These are phyloP conservation scores for Aegotheles bennettii DNA, from an alignment of 2,113 vertebrate species.

Conservation along the genomic window DNA sequence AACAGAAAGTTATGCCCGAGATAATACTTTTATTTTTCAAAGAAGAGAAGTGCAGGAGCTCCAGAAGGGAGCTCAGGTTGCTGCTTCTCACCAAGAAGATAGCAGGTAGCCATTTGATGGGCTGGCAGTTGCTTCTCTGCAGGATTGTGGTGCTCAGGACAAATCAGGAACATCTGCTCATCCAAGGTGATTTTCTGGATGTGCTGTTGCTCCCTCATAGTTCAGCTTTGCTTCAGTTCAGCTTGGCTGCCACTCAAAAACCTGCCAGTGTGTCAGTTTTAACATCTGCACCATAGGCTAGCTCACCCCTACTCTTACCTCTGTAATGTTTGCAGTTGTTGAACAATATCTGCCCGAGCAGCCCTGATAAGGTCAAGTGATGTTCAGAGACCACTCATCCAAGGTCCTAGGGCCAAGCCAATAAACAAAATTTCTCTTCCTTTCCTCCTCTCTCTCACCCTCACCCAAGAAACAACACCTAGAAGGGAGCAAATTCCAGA, in stretches of 20 bases:
- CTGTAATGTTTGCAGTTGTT: neutral
- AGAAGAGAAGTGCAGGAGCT: neutral
- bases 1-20: neutral
- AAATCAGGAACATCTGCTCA: neutral
- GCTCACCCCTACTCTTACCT: neutral
- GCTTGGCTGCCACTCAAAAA: neutral
- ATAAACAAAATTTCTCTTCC: neutral
- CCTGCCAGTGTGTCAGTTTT: neutral
- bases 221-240: neutral
- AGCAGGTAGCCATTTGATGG: neutral
- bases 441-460: neutral
- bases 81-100: neutral
- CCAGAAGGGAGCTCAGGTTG: neutral
- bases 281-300: neutral
- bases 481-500: neutral
- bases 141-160: neutral
- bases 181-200: neutral
- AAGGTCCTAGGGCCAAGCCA: neutral
- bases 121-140: neutral
- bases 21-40: neutral
- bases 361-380: rapidly evolving
- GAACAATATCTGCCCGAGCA: neutral
- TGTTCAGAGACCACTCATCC: neutral
- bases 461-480: neutral
- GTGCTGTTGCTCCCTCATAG: neutral